Percentiles rank a stretch among this genome's conserved stretches.
Evolutionary conservation across 2,888 invertebrate species (phyloP).

Genomic region (Nymphalis polychloros): DNA sequence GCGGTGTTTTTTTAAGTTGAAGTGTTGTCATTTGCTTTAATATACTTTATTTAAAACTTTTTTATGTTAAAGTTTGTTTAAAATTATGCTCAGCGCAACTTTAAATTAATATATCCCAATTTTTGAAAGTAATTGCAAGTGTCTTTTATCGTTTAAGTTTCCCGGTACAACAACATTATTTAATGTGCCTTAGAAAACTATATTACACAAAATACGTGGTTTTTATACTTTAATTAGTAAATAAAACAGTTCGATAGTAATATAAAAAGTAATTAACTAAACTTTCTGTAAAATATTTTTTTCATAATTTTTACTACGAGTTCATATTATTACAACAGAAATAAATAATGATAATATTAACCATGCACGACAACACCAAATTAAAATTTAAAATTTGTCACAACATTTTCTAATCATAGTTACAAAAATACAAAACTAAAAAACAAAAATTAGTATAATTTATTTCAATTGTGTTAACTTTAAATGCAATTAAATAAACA

Average conservation of each 20-base stretch:
- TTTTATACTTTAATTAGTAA: neutral
- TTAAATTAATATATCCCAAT: neutral
- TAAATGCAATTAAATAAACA: no score
- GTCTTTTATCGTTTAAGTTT: neutral
- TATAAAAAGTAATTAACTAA: neutral
- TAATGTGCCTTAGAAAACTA: neutral
- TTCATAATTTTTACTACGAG: no score
- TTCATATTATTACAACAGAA: no score
- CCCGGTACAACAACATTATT: neutral
- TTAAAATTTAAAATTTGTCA: no score
- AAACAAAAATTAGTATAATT: no score
- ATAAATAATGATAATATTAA: no score
- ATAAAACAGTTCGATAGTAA: neutral
- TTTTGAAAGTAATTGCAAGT: neutral
- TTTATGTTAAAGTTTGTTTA: neutral
- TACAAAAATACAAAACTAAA: no score
- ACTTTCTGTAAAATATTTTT: no score
- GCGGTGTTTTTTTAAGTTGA: slow-evolving; percentile 31
- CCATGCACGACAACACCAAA: no score
- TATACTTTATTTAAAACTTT: slow-evolving; percentile 17
- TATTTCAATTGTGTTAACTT: no score
- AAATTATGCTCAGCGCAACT: slow-evolving; percentile 8
- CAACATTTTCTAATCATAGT: no score
- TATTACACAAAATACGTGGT: neutral
- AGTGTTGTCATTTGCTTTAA: slow-evolving; percentile 34